Percentiles rank a stretch among this genome's conserved stretches.
Evolutionary conservation across 2,113 vertebrate species (phyloP).

Genomic region (Nyctibius bracteatus): DNA sequence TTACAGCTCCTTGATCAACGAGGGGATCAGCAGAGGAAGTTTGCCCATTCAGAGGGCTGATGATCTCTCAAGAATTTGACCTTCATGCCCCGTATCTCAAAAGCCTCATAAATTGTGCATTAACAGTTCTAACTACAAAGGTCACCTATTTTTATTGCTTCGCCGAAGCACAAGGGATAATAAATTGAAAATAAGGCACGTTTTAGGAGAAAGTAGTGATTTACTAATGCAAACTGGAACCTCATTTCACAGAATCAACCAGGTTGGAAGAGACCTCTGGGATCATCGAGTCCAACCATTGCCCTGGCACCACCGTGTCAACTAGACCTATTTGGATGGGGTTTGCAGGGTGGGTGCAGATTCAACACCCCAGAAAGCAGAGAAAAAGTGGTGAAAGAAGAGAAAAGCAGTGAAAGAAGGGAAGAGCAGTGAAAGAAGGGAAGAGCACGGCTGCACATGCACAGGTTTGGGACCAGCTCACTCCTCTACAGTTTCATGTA

Average conservation of each 20-base stretch:
- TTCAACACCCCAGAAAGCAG: neutral
- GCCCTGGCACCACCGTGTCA: too few relatives aligned
- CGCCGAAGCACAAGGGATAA: neutral
- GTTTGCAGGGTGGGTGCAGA: neutral
- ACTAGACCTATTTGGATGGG: too few relatives aligned
- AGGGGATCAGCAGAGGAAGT: neutral
- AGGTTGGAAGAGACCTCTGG: too few relatives aligned
- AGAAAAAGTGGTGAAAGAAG: neutral
- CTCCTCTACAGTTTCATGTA: neutral
- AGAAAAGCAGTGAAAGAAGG: neutral
- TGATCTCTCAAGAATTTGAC: neutral
- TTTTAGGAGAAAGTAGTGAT: neutral
- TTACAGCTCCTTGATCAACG: neutral
- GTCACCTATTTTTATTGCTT: neutral
- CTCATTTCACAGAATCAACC: too few relatives aligned
- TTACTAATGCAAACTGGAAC: neutral
- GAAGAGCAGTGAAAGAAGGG: neutral
- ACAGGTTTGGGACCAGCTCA: neutral
- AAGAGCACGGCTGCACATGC: neutral
- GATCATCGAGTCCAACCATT: too few relatives aligned
- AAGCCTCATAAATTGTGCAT: neutral
- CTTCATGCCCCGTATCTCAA: neutral
- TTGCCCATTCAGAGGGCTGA: neutral
- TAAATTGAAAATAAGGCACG: neutral
- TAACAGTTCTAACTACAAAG: neutral